phyloP scores from a whole-genome alignment of 1,140 invertebrate species.

The Acromyrmex heyeri region DNA sequence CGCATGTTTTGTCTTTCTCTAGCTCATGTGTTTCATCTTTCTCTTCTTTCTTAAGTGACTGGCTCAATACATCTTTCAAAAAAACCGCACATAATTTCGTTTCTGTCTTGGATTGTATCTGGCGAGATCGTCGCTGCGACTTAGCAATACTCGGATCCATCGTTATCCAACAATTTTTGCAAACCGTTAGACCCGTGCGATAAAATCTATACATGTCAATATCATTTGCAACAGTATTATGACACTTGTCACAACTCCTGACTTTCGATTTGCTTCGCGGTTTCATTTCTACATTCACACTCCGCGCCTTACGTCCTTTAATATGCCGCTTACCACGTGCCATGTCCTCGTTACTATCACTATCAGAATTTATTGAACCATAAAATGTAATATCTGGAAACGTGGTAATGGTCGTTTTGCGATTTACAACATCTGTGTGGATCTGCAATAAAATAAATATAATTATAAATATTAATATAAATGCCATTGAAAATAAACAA shows the following conservation, averaged over 20 bases:
- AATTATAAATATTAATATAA: background rate
- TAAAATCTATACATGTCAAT: conserved; percentile 79
- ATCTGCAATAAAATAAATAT: conserved; percentile 66
- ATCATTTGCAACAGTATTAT: conserved; percentile 62
- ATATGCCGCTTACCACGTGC: background rate
- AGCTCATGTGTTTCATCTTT: conserved; percentile 64
- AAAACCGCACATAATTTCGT: conserved; percentile 81
- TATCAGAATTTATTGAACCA: conserved; percentile 71
- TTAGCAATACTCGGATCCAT: conserved; percentile 70
- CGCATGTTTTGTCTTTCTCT: conserved; percentile 64
- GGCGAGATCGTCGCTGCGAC: conserved; percentile 30
- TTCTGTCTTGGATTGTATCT: background rate
- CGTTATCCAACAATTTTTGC: conserved; percentile 81
- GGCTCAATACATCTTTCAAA: conserved; percentile 79
- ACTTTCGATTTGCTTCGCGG: background rate
- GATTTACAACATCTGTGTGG: conserved; percentile 78
- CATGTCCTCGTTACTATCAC: conserved; percentile 68
- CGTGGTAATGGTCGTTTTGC: conserved; percentile 80
- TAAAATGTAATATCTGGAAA: conserved; percentile 66
- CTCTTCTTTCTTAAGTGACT: background rate
- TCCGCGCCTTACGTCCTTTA: background rate
- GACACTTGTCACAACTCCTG: conserved; percentile 78
- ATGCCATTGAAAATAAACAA: background rate
- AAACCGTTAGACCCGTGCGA: conserved; percentile 77
- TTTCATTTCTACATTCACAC: background rate